Evolutionary conservation across 2,888 invertebrate genomes (phyloP).

Genomic region (Mythimna ferrago): DNA sequence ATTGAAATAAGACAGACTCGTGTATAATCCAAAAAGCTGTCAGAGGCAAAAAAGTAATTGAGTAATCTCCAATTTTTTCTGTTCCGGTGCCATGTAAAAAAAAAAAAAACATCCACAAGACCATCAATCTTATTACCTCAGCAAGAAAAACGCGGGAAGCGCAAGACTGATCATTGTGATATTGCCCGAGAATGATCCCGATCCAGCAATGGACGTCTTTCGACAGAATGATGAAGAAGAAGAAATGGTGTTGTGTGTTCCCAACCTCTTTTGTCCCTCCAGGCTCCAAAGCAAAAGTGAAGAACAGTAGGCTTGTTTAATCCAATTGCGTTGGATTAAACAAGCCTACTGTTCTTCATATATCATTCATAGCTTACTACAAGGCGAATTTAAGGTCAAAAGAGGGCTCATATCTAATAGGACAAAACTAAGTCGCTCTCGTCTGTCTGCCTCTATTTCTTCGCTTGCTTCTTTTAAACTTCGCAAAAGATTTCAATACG

Average conservation of each 20-base stretch:
- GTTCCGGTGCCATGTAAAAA: neutral
- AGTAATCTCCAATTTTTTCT: neutral
- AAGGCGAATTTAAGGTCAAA: neutral
- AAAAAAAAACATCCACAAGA: neutral
- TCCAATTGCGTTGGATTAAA: too few species aligned
- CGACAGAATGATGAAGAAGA: neutral
- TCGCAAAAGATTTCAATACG: neutral
- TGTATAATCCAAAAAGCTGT: neutral
- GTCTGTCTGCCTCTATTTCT: too few species aligned
- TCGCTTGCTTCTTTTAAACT: too few species aligned
- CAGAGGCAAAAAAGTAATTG: neutral
- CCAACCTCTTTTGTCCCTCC: neutral
- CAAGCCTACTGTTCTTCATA: too few species aligned
- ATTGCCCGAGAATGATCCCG: neutral
- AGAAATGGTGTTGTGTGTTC: neutral
- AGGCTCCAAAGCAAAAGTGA: neutral
- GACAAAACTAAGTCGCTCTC: neutral
- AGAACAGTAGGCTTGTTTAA: neutral
- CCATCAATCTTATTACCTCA: neutral
- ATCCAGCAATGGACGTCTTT: neutral
- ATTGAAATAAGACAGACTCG: slow-evolving; percentile 3
- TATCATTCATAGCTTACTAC: neutral
- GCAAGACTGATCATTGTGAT: neutral
- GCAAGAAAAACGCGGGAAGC: neutral
- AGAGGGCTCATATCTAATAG: neutral